Evolutionary conservation across 2,888 invertebrate genomes (phyloP).

Genomic region (Plagodis dolabraria): DNA sequence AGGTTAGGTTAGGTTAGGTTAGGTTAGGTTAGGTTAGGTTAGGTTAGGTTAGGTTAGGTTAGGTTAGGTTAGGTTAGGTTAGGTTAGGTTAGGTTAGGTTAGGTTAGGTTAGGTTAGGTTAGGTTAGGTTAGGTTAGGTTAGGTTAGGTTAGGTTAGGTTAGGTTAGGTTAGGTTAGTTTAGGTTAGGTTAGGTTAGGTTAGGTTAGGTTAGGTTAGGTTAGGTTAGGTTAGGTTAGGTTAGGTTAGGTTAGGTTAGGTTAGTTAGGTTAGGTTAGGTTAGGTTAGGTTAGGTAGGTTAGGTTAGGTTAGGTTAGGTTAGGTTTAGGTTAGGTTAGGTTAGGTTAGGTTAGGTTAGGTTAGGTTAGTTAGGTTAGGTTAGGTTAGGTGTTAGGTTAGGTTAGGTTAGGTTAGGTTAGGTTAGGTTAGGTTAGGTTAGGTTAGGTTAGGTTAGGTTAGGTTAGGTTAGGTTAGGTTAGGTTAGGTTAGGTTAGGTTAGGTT

Average conservation of each 20-base stretch:
- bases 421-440: constrained; percentile 22
- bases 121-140: constrained; percentile 32
- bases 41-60: constrained; percentile 30
- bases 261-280: constrained; percentile 34
- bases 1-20: constrained; percentile 35
- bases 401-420: constrained; percentile 18
- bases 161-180: constrained; percentile 29
- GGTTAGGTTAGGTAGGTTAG: constrained; percentile 36
- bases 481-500: constrained; percentile 23
- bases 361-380: too few species aligned
- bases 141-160: constrained; percentile 30
- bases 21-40: constrained; percentile 33
- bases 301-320: constrained; percentile 34
- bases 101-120: constrained; percentile 30
- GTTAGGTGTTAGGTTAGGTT: constrained; percentile 22
- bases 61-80: constrained; percentile 34
- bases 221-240: constrained; percentile 37
- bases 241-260: constrained; percentile 36
- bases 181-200: constrained; percentile 31
- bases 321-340: constrained; percentile 22
- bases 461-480: constrained; percentile 23
- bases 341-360: constrained; percentile 22
- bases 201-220: constrained; percentile 37
- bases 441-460: constrained; percentile 21
- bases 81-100: constrained; percentile 32